Base-by-base conservation (phyloP, 2,797 vertebrate genomes). In the Anguilla anguilla region DNA sequence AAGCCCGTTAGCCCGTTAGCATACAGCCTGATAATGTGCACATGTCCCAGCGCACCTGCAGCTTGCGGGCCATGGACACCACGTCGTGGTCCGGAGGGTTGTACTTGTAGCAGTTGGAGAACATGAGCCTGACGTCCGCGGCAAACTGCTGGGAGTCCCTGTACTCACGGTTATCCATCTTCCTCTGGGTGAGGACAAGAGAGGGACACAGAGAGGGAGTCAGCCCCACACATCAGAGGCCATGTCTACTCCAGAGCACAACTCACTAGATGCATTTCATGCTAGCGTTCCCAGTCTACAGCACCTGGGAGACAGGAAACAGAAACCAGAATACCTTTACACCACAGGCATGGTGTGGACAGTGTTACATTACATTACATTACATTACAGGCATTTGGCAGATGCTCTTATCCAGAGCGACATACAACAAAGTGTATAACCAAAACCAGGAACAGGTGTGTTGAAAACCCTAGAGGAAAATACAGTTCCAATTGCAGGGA, bases 41-140 rank as follows among this genome's bases (percentile, higher is more conserved):
- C 13, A 28, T 4, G 13, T 72, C 1, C 6, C 6, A 72, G 28
- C 28, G 28, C 67, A 98, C 98, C 97, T 99, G 98, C 86, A 99
- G 93, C 85, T 98, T 98, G 0, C 97, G 95, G 0, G 98, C 98
- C 98, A 98, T 99, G 89, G 96, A 94, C 57, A 98, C 98, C 0
- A 99, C 98, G 1, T 98, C 98, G 0, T 99, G 98, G 90, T 99
- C 98, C 0, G 98, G 98, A 0, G 98, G 98, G 87, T 99, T 99
- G 94, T 99, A 99, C 94, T 99, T 99, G 94, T 99, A 98, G 94
- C 98, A 98, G 95, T 99, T 99, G 89, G 98, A 99, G 93, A 98
- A 99, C 98, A 99, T 99, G 86, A 99, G 97, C 88, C 98, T 92
- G 85, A 98, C 94, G 0, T 98, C 98, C 0, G 96, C 97, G 0